Base-by-base conservation (phyloP, 2,888 invertebrate genomes). In the Oegoconia quadripuncta region DNA sequence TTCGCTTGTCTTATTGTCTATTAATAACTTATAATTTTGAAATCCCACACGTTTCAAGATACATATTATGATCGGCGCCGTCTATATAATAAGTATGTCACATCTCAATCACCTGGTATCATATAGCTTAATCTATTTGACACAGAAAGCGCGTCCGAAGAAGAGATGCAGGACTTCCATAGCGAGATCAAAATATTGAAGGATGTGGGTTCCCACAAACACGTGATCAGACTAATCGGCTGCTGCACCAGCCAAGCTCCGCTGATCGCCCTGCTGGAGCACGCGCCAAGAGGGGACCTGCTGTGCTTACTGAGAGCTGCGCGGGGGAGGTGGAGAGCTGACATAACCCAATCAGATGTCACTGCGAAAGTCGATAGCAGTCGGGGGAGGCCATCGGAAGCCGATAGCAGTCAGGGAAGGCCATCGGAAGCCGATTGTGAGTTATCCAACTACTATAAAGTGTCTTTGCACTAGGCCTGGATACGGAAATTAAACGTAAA, bases 121-220 rank as follows among this genome's bases (percentile, higher is more conserved):
- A 4, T 7, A 18, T 5, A 9, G 7, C 3, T 22, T 3, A 9
- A 9, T 22, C 9, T 22, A 22, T 22, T 22, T 5, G 7, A 5
- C 22, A 40, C 74, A 91, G 92, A 88, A 39, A 73, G 86, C 48
- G 89, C 90, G 1, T 70, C 88, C 0, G 73, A 86, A 8, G 91
- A 91, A 41, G 91, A 91, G 58, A 74, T 89, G 33, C 90, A 91
- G 37, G 93, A 95, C 59, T 92, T 96, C 59, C 79, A 93, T 12
- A 89, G 91, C 0, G 96, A 96, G 78, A 95, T 96, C 15, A 87
- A 88, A 16, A 93, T 93, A 78, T 88, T 95, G 70, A 95, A 95
- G 68, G 90, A 90, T 46, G 92, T 95, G 0, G 95, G 94, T 0
- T 82, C 80, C 0, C 95, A 96, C 73, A 89, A 90, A 11, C 93